Evolutionary conservation across 2,797 vertebrate genomes (phyloP), one percentile per base, ranked within the genome.

Genomic region (Tokudaia muenninki): DNA sequence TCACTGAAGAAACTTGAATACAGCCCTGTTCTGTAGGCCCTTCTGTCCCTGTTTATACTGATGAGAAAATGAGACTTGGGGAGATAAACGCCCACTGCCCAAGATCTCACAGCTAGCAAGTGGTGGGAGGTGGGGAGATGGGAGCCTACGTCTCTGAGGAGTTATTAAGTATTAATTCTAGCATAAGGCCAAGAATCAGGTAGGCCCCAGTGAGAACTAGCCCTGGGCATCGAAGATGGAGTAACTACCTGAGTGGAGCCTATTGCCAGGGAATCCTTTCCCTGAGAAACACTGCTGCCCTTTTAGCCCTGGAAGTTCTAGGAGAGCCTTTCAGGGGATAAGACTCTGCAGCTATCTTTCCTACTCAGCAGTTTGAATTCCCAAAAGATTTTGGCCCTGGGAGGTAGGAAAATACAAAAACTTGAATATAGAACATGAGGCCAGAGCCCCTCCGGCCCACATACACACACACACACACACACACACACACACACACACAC

Each of bases 341-440:
- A 17, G 17, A 11, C 21, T 80, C 81, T 44, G 57, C 8, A 77
- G 50, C 79, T 75, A 2, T 67, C 52, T 34, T 57, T 93, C 24
- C 78, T 81, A 61, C 31, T 24, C 12, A 63, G 50, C 29, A 87
- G n/a, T 90, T 67, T 87, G 50, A 50, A 92, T 50, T 83, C 29
- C 87, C 74, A 95, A 81, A 93, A 12, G 29, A 80, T 41, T 89
- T 94, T 93, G 47, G 72, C 41, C 94, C 34, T 29, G 6, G 57
- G n/a, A 92, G 50, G 34, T 55, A 94, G 14, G 92, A 90, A 29
- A 96, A 70, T 2, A 88, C 19, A 52, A 92, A 80, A 55, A 91
- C 31, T 52, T 7, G 3, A 94, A 90, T n/a, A 52, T 16, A 52
- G 52, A 96, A 59, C 74, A 89, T 17, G 88, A 84, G 47, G 31